Evolutionary conservation across 2,888 invertebrate species (phyloP), one percentile per base, ranked within the genome.

Genomic region (Ectemnius cavifrons): DNA sequence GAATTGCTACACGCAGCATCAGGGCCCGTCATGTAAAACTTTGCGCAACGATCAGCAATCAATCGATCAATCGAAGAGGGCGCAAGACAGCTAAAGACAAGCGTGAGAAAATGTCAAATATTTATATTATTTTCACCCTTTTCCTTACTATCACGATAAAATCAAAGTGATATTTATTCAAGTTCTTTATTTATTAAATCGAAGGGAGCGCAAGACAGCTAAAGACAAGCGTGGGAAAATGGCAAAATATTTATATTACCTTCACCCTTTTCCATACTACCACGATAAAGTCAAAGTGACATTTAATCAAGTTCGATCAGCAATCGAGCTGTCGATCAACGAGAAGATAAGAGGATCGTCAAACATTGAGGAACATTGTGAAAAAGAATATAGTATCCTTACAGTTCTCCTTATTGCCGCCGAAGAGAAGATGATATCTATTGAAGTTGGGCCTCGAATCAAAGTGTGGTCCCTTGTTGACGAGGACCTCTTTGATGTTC

Each of bases 321-420:
- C 47, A 47, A 47, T 47, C n/a, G 13, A 2, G 0, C 47, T 47
- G 3, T 14, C 47, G n/a, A 47, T 47, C 2, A 47, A 4, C 5
- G 47, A 47, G 2, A 2, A 3, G 23, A 23, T 23, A 2, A 23
- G 3, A 23, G 2, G 23, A 23, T 23, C 3, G 3, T 23, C 2
- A 23, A 20, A 20, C 20, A 20, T 20, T 20, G 20, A 20, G 20
- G 3, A 23, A 23, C 2, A 23, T 2, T 20, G 20, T 20, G 16
- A 68, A 23, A 49, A 60, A n/a, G 14, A 18, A 14, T 49, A 1
- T 11, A n/a, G 16, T 6, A 52, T 59, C 79, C 94, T 94, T 92
- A 95, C 95, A 94, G 87, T 94, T 94, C 84, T 94, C 93, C 85
- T 94, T 94, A 88, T 94, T 92, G 56, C 94, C 94, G 69, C 92